Evolutionary conservation across 2,888 invertebrate species (phyloP).

Genomic region (Blomia tropicalis): DNA sequence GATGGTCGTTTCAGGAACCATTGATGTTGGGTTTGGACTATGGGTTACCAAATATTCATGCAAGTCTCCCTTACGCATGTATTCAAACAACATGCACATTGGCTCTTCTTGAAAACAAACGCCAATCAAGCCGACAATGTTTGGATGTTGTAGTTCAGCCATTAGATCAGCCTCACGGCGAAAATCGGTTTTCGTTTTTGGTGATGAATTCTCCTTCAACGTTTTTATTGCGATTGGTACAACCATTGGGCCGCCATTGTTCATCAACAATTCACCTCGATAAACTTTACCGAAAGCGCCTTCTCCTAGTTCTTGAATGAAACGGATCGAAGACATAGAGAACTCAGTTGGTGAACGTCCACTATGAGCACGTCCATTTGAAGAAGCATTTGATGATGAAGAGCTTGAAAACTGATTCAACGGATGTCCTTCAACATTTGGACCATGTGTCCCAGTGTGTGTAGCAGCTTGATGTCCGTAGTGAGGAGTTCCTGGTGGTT

Average conservation of each 20-base stretch:
- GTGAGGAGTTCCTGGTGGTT: neutral
- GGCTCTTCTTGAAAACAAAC: slow-evolving; percentile 37
- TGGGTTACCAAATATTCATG: slow-evolving; percentile 85
- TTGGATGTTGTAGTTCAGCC: slow-evolving; percentile 60
- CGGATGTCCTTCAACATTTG: neutral
- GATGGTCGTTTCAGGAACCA: neutral
- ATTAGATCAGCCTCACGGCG: slow-evolving; percentile 67
- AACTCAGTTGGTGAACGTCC: slow-evolving; percentile 54
- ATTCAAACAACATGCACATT: slow-evolving; percentile 83
- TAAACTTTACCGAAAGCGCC: slow-evolving; percentile 96
- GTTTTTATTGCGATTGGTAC: slow-evolving; percentile 60
- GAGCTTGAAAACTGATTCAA: neutral
- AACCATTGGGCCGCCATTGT: slow-evolving; percentile 34
- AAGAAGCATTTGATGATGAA: slow-evolving; percentile 2
- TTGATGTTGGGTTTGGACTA: slow-evolving; percentile 19
- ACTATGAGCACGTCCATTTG: neutral
- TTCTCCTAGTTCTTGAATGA: slow-evolving; percentile 79
- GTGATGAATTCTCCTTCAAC: slow-evolving; percentile 56
- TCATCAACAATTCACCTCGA: slow-evolving; percentile 36
- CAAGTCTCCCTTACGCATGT: slow-evolving; percentile 87
- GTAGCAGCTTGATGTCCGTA: neutral
- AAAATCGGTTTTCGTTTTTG: slow-evolving; percentile 61
- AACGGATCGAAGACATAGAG: slow-evolving; percentile 45
- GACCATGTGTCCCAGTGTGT: neutral
- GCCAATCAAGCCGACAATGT: slow-evolving; percentile 61